A percentile compares a stretch with the other conserved stretches of the same genome.
phyloP scores from a whole-genome alignment of 2,888 invertebrate genomes.

The Pseudeuparius sepicola region DNA sequence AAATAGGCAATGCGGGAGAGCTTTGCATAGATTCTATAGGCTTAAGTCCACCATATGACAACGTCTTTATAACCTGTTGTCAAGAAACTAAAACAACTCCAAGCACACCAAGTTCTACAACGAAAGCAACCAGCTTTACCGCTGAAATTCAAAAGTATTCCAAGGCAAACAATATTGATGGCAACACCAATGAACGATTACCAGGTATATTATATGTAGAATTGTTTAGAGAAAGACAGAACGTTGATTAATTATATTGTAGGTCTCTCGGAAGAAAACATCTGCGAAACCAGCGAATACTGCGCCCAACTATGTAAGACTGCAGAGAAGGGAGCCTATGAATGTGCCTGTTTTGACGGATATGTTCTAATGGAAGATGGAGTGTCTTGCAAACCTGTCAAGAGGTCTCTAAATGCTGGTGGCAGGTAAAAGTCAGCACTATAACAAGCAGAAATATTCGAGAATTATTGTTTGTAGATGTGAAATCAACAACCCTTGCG shows the following conservation, averaged over 20 bases:
- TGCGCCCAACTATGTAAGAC: slow-evolving; percentile 72
- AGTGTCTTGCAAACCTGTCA: slow-evolving; percentile 52
- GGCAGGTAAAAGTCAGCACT: slow-evolving; percentile 26
- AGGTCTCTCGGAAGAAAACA: slow-evolving; percentile 36
- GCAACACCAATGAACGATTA: no score
- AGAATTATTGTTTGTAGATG: slow-evolving; percentile 39
- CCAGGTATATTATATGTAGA: no score
- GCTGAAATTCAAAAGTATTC: slow-evolving; percentile 1
- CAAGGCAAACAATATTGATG: background rate
- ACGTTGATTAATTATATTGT: no score
- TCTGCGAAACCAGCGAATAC: slow-evolving; percentile 49
- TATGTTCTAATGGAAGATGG: slow-evolving; percentile 59
- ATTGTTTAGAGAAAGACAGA: no score
- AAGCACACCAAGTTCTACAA: slow-evolving; percentile 16
- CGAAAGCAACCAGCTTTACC: background rate
- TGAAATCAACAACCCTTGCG: slow-evolving; percentile 56
- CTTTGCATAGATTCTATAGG: slow-evolving; percentile 47
- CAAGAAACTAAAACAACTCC: slow-evolving; percentile 29
- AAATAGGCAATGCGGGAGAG: slow-evolving; percentile 46
- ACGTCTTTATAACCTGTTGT: slow-evolving; percentile 54
- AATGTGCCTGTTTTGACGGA: slow-evolving; percentile 60
- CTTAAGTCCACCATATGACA: slow-evolving; percentile 49
- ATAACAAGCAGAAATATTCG: no score
- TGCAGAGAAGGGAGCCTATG: slow-evolving; percentile 59
- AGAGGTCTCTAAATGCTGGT: no score